Evolutionary conservation across 2,797 vertebrate genomes (phyloP), one percentile per base, ranked within the genome.

Genomic region (Tangara arthus): DNA sequence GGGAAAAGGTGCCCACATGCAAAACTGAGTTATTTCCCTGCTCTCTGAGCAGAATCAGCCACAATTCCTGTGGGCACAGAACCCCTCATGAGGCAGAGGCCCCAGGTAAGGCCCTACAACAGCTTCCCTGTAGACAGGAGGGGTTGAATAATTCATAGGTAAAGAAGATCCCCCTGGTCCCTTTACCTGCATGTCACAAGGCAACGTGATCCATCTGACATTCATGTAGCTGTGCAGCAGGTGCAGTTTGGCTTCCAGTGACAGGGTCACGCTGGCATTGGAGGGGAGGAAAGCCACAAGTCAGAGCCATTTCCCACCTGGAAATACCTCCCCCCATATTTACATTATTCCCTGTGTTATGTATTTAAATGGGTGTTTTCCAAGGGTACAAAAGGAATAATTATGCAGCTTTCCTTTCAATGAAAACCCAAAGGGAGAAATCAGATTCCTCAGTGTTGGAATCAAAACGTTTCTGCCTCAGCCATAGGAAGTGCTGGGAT

Each of bases 141-240:
- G 11, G 24, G 1, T 86, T 94, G 22, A 94, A 94, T 94, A 78
- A 94, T 91, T 69, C 3, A 85, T 9, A n/a, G 34, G 61, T 4
- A 35, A 83, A 50, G 72, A 15, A 42, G 66, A 42, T 14, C 2
- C 19, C 13, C 42, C 32, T 1, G 2, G 6, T 26, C 53, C 50
- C 73, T 80, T 97, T 91, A 98, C 98, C 97, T 98, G 99, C 64
- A 94, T 98, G 95, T 99, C 99, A 30, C 98, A 98, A 32, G 99
- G 98, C 96, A 99, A 96, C 0, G 99, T 98, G 94, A 99, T 98
- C 99, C 98, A 98, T 12, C 98, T 98, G 21, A 99, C 98, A 3
- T 97, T 98, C 99, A 99, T 99, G 98, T 99, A 99, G 97, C 98
- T 98, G 97, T 99, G 99, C 78, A 99, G 97, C 97, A 99, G 96